Evolutionary conservation across 2,888 invertebrate species (phyloP).

Genomic region (Drosophila nigricruria): DNA sequence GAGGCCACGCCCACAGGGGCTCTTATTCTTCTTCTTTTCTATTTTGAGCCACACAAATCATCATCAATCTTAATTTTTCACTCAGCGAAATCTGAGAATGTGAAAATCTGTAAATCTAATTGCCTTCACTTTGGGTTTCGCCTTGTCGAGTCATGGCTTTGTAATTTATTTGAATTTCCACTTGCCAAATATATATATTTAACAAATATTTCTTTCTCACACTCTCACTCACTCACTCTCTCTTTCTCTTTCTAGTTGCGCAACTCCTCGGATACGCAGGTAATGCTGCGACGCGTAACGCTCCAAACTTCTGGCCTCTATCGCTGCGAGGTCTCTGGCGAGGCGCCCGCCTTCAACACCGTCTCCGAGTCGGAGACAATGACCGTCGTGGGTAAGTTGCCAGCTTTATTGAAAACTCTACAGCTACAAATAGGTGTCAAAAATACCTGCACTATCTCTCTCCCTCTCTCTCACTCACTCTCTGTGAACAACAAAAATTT

Average conservation of each 20-base stretch:
- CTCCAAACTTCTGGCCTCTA: slow-evolving; percentile 90
- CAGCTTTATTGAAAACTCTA: slow-evolving; percentile 23
- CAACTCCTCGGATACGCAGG: slow-evolving; percentile 88
- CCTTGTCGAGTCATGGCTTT: slow-evolving; percentile 60
- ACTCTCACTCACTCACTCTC: not conserved
- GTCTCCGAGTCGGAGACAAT: slow-evolving; percentile 91
- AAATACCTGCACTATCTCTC: not conserved
- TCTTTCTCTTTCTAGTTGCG: slow-evolving; percentile 86
- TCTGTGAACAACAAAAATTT: slow-evolving; percentile 64
- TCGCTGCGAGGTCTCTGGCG: slow-evolving; percentile 92
- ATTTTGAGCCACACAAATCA: slow-evolving; percentile 28
- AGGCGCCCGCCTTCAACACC: slow-evolving; percentile 91
- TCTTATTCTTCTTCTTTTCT: not conserved
- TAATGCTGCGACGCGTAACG: slow-evolving; percentile 89
- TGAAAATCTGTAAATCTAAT: slow-evolving; percentile 72
- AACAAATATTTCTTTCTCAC: slow-evolving; percentile 23
- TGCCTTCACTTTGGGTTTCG: slow-evolving; percentile 48
- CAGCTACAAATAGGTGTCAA: not conserved
- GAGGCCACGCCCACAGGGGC: slow-evolving; percentile 24
- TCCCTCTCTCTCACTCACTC: not conserved
- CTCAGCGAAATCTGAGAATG: slow-evolving; percentile 49
- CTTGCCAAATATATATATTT: slow-evolving; percentile 36
- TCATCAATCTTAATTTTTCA: slow-evolving; percentile 81
- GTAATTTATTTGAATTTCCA: slow-evolving; percentile 69
- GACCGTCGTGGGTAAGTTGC: slow-evolving; percentile 90